A percentile compares a stretch with the other conserved stretches of the same genome.
Conservation (phyloP, 2,888 invertebrate genomes). For the Apamea crenata region DNA sequence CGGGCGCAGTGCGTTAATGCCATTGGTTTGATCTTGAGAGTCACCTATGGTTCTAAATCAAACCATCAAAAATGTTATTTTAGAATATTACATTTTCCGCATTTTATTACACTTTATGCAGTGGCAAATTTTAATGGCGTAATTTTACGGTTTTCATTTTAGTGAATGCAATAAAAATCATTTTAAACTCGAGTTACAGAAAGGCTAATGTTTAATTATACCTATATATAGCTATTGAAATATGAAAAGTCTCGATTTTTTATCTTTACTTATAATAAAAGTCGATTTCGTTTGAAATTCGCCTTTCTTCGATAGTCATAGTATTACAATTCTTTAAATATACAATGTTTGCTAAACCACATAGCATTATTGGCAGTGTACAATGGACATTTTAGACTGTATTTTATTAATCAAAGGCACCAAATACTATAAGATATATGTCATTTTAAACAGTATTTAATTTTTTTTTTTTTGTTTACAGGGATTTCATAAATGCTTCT, state of each 20-base stretch:
- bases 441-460: neutral
- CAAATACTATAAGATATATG: neutral
- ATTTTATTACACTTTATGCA: neutral
- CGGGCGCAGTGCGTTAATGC: neutral
- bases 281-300: neutral
- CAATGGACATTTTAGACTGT: constrained; percentile 3
- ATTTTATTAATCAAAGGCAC: constrained; percentile 31
- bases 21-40: neutral
- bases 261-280: neutral
- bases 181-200: neutral
- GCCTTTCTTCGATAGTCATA: no score
- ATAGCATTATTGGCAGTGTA: neutral
- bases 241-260: neutral
- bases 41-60: neutral
- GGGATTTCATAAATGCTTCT: neutral
- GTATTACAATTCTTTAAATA: constrained; percentile 2
- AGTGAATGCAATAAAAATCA: neutral
- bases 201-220: neutral
- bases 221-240: neutral
- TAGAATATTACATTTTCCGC: neutral
- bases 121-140: neutral
- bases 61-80: neutral
- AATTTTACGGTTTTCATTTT: neutral
- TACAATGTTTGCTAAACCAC: neutral
- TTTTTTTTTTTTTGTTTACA: neutral